A percentile compares a stretch with the other conserved stretches of the same genome.
Conservation (phyloP, 2,888 invertebrate species). For the Agrotis ipsilon region DNA sequence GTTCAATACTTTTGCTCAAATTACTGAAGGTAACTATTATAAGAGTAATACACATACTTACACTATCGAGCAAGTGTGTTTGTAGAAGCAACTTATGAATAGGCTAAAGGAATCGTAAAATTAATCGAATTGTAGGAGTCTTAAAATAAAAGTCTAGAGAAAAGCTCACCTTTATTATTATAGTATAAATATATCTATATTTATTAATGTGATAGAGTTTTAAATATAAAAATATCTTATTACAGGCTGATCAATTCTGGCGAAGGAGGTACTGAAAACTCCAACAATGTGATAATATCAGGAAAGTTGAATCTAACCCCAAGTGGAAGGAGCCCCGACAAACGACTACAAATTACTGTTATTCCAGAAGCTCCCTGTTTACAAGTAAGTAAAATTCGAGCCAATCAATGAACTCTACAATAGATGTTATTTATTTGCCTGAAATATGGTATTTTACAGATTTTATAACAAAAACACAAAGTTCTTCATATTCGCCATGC, state of each 20-base stretch:
- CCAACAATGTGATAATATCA: constrained; percentile 86
- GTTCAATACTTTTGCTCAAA: not conserved
- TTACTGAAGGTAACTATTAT: not conserved
- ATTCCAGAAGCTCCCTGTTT: constrained; percentile 95
- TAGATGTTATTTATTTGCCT: not conserved
- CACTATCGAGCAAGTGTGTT: not conserved
- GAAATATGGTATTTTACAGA: not conserved
- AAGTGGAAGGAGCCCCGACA: constrained; percentile 92
- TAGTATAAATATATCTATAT: too few species aligned
- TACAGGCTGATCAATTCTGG: constrained; percentile 81
- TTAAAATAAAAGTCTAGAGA: too few species aligned
- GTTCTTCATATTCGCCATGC: too few species aligned
- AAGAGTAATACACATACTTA: too few species aligned
- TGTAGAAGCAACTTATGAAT: not conserved
- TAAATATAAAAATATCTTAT: not conserved
- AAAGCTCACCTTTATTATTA: too few species aligned
- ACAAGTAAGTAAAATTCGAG: constrained; percentile 89
- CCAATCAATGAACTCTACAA: not conserved
- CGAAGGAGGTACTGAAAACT: constrained; percentile 79
- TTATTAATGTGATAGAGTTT: too few species aligned
- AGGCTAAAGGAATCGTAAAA: too few species aligned
- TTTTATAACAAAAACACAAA: not conserved
- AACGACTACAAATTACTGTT: constrained; percentile 94
- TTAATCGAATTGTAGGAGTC: too few species aligned
- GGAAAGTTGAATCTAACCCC: constrained; percentile 91